phyloP scores from a whole-genome alignment of 2,113 vertebrate genomes.

The Triplophysa siluroides region DNA sequence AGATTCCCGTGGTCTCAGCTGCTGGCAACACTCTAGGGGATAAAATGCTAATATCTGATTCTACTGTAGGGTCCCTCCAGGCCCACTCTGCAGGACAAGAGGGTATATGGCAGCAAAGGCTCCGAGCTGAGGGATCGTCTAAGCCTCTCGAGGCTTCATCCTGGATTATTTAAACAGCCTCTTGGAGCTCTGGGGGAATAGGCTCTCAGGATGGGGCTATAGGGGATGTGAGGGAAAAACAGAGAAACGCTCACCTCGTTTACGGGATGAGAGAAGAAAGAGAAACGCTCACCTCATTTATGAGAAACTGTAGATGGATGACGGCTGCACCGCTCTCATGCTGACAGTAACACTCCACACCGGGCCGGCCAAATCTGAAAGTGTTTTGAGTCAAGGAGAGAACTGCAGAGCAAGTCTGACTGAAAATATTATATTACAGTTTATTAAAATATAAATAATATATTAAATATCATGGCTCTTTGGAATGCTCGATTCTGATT shows the following conservation, averaged over 20 bases:
- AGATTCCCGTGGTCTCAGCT: conserved; percentile 30
- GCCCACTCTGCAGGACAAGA: conserved; percentile 41
- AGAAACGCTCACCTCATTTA: conserved; percentile 81
- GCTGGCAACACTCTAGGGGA: conserved; percentile 25
- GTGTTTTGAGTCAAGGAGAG: conserved; percentile 76
- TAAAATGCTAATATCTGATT: conserved; percentile 17
- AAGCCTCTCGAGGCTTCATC: conserved; percentile 31
- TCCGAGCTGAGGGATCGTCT: conserved; percentile 29
- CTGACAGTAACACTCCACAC: conserved; percentile 97
- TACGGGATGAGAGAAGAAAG: background rate
- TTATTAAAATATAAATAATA: no score
- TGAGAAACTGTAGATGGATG: conserved; percentile 97
- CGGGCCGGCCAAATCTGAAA: conserved; percentile 92
- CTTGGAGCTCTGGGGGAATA: conserved; percentile 1
- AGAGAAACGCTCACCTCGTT: conserved; percentile 79
- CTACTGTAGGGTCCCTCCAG: conserved; percentile 22
- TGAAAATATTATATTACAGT: background rate
- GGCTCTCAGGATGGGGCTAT: background rate
- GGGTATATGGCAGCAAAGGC: conserved; percentile 41
- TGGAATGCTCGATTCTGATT: no score
- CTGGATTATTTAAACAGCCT: conserved; percentile 30
- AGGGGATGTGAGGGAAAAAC: background rate
- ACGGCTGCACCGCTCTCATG: conserved; percentile 93
- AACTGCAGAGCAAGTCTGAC: background rate
- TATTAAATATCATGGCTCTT: no score